Evolutionary conservation across 2,113 vertebrate species (phyloP).

Genomic region (Aphyosemion australe): DNA sequence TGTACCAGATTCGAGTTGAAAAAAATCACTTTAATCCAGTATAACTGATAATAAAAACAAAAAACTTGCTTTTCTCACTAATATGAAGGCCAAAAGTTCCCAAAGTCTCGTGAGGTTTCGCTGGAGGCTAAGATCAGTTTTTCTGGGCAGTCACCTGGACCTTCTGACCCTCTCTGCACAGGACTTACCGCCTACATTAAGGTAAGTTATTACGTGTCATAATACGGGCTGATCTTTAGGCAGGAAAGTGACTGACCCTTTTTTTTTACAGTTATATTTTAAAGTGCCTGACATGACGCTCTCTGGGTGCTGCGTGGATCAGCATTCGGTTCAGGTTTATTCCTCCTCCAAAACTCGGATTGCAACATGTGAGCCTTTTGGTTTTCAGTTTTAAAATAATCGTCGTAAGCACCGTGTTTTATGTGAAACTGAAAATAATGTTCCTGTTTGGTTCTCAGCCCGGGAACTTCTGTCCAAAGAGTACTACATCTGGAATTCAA

Average conservation of each 20-base stretch:
- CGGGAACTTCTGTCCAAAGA: conserved; percentile 89
- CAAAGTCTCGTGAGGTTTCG: conserved; percentile 87
- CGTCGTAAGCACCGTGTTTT: background rate
- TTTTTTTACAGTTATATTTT: conserved; percentile 85
- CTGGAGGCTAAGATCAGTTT: conserved; percentile 86
- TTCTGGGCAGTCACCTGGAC: conserved; percentile 73
- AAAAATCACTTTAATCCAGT: background rate
- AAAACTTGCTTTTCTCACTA: too few relatives aligned
- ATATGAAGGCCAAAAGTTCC: conserved; percentile 89
- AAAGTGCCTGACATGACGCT: conserved; percentile 90
- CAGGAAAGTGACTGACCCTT: background rate
- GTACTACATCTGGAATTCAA: conserved; percentile 96
- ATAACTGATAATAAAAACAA: background rate
- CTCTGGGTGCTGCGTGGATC: conserved; percentile 91
- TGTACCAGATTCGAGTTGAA: conserved; percentile 22
- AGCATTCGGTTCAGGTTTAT: conserved; percentile 92
- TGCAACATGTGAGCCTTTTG: conserved; percentile 81
- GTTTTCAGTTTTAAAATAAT: background rate
- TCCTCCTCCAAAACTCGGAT: conserved; percentile 88
- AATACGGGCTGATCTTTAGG: background rate
- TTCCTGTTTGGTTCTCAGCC: conserved; percentile 71
- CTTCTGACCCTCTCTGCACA: conserved; percentile 85
- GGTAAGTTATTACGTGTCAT: conserved; percentile 72
- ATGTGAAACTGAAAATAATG: background rate
- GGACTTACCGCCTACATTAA: conserved; percentile 89